Percentiles rank a stretch among this genome's conserved stretches.
phyloP scores from a whole-genome alignment of 2,888 invertebrate genomes.

The Plutella xylostella region DNA sequence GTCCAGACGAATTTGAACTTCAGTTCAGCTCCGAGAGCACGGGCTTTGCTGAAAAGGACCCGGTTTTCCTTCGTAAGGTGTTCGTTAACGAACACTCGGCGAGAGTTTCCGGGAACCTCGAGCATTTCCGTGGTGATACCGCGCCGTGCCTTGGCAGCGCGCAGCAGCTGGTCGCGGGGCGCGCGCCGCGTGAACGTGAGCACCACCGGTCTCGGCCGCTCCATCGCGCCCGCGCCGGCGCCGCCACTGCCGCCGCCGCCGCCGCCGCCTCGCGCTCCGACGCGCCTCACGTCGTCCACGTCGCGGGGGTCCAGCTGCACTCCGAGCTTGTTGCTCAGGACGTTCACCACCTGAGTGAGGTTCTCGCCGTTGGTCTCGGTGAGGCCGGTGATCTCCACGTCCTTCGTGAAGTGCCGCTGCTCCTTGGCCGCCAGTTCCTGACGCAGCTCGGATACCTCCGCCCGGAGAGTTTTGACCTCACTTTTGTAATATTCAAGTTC shows the following conservation, averaged over 20 bases:
- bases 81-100: constrained; percentile 15
- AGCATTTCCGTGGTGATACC: constrained; percentile 10
- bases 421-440: neutral
- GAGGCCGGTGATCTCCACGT: neutral
- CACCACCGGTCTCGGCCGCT: neutral
- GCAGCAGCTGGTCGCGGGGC: neutral
- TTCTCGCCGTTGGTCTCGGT: neutral
- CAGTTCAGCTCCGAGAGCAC: constrained; percentile 6
- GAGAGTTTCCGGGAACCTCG: constrained; percentile 10
- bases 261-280: neutral
- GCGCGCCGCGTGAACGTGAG: neutral
- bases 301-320: neutral
- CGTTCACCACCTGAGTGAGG: neutral
- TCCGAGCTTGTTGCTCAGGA: neutral
- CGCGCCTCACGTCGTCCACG: neutral
- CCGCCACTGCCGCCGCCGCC: neutral
- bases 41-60: constrained; percentile 14
- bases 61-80: constrained; percentile 14
- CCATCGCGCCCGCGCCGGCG: neutral
- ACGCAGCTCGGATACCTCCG: neutral
- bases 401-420: neutral
- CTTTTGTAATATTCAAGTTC: neutral
- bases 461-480: constrained; percentile 2
- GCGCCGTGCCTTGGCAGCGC: constrained; percentile 15
- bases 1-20: constrained; percentile 15